A percentile compares a stretch with the other conserved stretches of the same genome.
These are phyloP conservation scores for Bellardia pandia DNA, from an alignment of 2,888 invertebrate species.

Conservation along the genomic window DNA sequence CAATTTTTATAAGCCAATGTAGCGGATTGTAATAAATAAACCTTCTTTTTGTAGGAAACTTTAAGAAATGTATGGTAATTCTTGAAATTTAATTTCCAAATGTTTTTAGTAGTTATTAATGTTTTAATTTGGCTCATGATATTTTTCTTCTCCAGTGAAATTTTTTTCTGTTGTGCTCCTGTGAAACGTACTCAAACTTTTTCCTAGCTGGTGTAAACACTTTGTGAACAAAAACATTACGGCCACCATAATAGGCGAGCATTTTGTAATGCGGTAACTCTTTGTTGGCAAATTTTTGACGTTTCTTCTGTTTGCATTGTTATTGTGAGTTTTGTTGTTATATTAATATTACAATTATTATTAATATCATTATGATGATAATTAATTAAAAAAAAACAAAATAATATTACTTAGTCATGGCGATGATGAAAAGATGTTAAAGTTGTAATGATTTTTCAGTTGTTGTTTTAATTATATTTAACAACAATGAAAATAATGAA, in stretches of 20 bases:
- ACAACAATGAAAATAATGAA: conserved; percentile 26
- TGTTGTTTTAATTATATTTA: conserved; percentile 24
- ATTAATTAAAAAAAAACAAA: conserved; percentile 27
- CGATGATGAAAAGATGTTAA: conserved; percentile 39
- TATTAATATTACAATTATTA: conserved; percentile 38
- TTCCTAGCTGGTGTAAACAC: neutral
- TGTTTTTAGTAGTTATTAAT: too few species aligned
- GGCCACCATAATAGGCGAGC: neutral
- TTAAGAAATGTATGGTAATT: too few species aligned
- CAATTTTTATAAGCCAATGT: too few species aligned
- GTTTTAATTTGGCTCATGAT: too few species aligned
- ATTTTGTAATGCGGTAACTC: neutral
- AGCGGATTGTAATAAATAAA: too few species aligned
- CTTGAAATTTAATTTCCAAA: too few species aligned
- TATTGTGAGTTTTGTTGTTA: neutral
- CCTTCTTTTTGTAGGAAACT: too few species aligned
- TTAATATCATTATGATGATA: conserved; percentile 29
- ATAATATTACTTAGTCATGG: neutral
- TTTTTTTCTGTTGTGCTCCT: too few species aligned
- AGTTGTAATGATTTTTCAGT: conserved; percentile 16
- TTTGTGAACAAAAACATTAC: neutral
- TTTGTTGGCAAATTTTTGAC: neutral
- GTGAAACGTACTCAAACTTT: neutral
- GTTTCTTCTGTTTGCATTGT: neutral
- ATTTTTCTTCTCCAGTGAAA: too few species aligned